phyloP scores from a whole-genome alignment of 2,797 vertebrate species.

The Pipistrellus kuhlii region DNA sequence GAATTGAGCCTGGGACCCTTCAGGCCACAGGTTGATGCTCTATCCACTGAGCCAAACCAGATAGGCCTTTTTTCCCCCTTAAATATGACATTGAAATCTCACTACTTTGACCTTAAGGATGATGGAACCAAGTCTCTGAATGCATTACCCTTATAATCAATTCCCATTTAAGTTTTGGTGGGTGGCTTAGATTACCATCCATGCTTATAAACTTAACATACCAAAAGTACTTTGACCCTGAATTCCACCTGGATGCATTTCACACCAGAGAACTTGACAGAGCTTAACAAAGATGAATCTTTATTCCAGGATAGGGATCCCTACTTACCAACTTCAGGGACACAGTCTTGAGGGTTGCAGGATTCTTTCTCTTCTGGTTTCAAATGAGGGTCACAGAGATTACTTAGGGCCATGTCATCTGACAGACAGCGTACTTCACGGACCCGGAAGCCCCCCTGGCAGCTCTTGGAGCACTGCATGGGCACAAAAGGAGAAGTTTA shows the following conservation, averaged over 20 bases:
- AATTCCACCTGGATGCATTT: neutral
- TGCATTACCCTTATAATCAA: neutral
- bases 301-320: constrained; percentile 38
- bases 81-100: neutral
- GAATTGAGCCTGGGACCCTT: too few relatives aligned
- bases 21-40: too few relatives aligned
- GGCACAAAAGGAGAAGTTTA: neutral
- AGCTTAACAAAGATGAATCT: neutral
- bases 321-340: constrained; percentile 93
- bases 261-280: neutral
- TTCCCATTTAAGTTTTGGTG: neutral
- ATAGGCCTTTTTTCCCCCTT: too few relatives aligned
- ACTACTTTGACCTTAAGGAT: neutral
- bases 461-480: constrained; percentile 95
- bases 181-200: neutral
- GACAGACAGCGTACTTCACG: constrained; percentile 96
- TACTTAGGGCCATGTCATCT: constrained; percentile 91
- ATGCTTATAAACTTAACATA: neutral
- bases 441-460: constrained; percentile 94
- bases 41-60: too few relatives aligned
- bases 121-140: neutral
- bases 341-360: constrained; percentile 93
- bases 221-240: neutral
- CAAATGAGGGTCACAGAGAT: constrained; percentile 90
- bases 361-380: constrained; percentile 91